Base-by-base conservation (phyloP, 2,113 vertebrate species). In the Psittacara wagleri region DNA sequence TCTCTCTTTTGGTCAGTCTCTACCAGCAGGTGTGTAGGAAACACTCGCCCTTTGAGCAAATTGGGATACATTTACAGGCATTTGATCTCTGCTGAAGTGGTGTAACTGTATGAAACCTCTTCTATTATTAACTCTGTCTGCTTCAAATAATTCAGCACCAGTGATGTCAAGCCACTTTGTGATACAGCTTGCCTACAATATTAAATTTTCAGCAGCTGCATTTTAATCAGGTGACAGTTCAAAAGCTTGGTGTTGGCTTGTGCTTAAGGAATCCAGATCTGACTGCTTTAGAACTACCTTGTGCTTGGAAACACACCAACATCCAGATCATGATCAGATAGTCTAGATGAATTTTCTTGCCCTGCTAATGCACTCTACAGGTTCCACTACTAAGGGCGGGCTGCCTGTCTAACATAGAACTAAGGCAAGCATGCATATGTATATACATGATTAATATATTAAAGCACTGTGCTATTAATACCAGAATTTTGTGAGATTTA, bases 71-170 rank as follows among this genome's bases (percentile, higher is more conserved):
- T 93, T 97, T 89, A 67, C 29, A 77, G 90, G 72, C 69, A 77
- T 95, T 96, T 97, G 94, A 96, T 97, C 88, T 95, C 94, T 83
- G 66, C 85, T 89, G 90, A 80, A 84, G 86, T 35, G 85, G 70
- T 77, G 83, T 81, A 96, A 79, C 92, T 66, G 49, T 57, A 68
- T 77, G 83, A 95, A 81, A 68, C 55, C 77, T 95, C 49, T 91
- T 97, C 86, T 91, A 88, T 97, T 97, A 97, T 97, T 97, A 91
- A 96, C 80, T 85, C 63, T 51, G 9, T 48, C 84, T 94, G 52
- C 90, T 91, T 93, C 95, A 95, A 92, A 96, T 95, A 83, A 91
- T 95, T 96, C 90, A 86, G 76, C 76, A 63, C 39, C 29, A 64
- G 77, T 11, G 3, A 67, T 92, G 73, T 88, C 86, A 92, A 95